Conservation (phyloP, 2,888 invertebrate species). For the Crossocerus cetratus region DNA sequence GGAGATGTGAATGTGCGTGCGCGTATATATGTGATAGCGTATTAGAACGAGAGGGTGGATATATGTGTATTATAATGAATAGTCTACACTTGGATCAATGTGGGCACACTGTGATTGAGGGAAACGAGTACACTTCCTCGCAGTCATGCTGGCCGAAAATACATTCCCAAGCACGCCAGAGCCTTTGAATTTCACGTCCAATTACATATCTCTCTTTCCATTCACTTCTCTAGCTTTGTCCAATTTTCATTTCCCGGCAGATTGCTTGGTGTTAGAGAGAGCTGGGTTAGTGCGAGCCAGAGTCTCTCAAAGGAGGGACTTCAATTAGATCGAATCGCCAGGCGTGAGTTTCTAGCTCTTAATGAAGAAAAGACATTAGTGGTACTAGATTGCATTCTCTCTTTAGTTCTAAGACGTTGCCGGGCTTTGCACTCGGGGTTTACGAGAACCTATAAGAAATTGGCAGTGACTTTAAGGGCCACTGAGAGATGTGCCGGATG, state of each 20-base stretch:
- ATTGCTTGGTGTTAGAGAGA: too few relatives aligned
- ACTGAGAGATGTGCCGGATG: slow-evolving; percentile 34
- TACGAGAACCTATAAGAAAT: too few relatives aligned
- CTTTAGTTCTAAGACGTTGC: too few relatives aligned
- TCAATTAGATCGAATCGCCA: too few relatives aligned
- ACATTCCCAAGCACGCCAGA: slow-evolving; percentile 25
- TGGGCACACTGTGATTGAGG: slow-evolving; percentile 5
- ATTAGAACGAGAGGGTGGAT: not conserved
- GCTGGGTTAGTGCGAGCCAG: too few relatives aligned
- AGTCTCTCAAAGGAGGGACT: too few relatives aligned
- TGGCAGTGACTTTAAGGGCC: slow-evolving; percentile 38
- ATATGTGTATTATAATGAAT: not conserved
- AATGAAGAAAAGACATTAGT: too few relatives aligned
- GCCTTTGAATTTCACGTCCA: slow-evolving; percentile 1
- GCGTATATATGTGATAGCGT: not conserved
- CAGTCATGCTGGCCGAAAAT: not conserved
- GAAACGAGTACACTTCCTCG: slow-evolving; percentile 14
- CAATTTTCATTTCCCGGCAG: too few relatives aligned
- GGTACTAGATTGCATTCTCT: too few relatives aligned
- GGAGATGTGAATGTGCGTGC: not conserved
- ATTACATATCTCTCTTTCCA: not conserved
- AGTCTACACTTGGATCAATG: not conserved
- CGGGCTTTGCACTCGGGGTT: too few relatives aligned
- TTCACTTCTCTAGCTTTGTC: too few relatives aligned
- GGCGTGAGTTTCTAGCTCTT: too few relatives aligned